Evolutionary conservation across 2,888 invertebrate species (phyloP).

Genomic region (Onchidella celtica): DNA sequence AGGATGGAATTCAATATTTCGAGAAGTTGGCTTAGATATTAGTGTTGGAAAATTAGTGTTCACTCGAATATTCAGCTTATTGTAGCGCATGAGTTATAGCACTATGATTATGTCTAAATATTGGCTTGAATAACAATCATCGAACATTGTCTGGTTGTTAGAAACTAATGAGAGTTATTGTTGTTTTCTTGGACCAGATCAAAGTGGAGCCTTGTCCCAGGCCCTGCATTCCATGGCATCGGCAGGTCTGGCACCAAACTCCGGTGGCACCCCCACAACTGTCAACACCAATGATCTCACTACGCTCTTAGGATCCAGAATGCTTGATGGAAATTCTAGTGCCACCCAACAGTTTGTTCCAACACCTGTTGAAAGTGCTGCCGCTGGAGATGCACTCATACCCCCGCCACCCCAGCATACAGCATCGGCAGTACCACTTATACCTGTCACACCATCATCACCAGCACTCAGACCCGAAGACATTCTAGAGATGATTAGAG

Average conservation of each 20-base stretch:
- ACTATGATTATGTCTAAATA: no score
- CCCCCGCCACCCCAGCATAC: no score
- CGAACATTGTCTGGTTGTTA: no score
- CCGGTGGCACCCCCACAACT: background rate
- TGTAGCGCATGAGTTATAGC: no score
- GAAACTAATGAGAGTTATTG: no score
- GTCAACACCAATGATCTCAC: conserved; percentile 23
- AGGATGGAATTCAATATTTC: no score
- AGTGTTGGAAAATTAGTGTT: no score
- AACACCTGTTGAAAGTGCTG: background rate
- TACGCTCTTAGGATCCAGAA: conserved; percentile 9
- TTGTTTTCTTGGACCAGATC: conserved; percentile 19
- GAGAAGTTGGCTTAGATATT: no score
- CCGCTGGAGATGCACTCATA: no score
- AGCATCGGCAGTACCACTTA: background rate
- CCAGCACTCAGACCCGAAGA: conserved; percentile 55
- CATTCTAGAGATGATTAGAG: conserved; percentile 57
- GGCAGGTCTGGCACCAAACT: background rate
- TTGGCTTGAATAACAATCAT: no score
- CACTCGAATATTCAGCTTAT: no score
- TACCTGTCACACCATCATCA: background rate
- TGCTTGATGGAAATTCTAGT: background rate
- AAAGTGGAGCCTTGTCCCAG: conserved; percentile 26
- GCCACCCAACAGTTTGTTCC: background rate
- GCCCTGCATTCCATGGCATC: conserved; percentile 25